Evolutionary conservation across 1,140 invertebrate genomes (phyloP), one percentile per base, ranked within the genome.

Genomic region (Sycophila sp.): DNA sequence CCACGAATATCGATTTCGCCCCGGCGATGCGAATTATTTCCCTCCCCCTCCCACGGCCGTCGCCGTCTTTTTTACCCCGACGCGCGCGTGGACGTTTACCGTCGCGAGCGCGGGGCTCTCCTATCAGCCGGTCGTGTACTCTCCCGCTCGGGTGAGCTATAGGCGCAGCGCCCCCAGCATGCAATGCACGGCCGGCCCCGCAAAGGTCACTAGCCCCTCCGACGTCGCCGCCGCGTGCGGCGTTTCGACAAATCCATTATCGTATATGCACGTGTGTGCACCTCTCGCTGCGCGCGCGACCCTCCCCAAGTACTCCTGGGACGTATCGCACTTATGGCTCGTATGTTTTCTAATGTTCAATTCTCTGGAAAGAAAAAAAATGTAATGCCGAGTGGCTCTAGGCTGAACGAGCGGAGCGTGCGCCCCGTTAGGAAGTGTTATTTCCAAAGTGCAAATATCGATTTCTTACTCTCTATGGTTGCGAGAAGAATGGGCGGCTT

Each of bases 1-100:
- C 26, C 34, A 45, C 38, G 38, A 63, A 63, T 76, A 76, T 75
- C 63, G 73, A 76, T 76, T 68, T 73, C 69, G 60, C 19, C 55
- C 56, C 65, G 34, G 51, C 59, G 62, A 53, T 64, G 59, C 22
- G 62, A 76, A 76, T 72, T 76, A 74, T 74, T 74, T 73, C 59
- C 63, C 69, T 71, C 65, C 55, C 73, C 64, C 38, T 19, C 47
- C 36, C n/a, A n/a, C n/a, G n/a, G n/a, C n/a, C n/a, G n/a, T n/a
- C n/a, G n/a, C n/a, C n/a, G n/a, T 42, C 28, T 51, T 30, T 56
- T 30, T 32, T 62, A 30, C 58, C 26, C 38, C n/a, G n/a, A n/a
- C n/a, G n/a, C n/a, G n/a, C n/a, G n/a, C n/a, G 55, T 72, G 70
- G 75, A 76, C 73, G 68, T 71, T 72, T 73, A 71, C 71, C 67